Conservation (phyloP, 2,888 invertebrate genomes). For the Xestia c-nigrum region DNA sequence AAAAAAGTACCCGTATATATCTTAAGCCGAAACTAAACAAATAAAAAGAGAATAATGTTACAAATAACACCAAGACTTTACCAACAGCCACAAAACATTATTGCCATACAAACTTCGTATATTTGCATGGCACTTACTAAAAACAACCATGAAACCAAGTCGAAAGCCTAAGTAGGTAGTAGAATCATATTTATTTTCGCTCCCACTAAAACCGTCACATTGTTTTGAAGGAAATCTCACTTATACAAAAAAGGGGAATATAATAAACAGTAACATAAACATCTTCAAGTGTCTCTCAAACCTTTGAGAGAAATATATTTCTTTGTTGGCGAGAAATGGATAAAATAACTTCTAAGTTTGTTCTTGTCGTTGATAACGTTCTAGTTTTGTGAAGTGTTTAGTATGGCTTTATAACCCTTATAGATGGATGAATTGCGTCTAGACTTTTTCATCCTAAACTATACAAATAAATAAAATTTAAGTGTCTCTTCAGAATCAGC, state of each 20-base stretch:
- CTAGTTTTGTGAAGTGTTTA: slow-evolving; percentile 43
- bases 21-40: slow-evolving; percentile 14
- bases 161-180: slow-evolving; percentile 26
- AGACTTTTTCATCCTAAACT: neutral
- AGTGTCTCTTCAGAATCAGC: no score
- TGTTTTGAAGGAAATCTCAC: slow-evolving; percentile 60
- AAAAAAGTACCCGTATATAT: neutral
- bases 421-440: neutral
- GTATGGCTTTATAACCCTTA: slow-evolving; percentile 36
- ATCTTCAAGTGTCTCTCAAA: slow-evolving; percentile 63
- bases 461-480: no score
- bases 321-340: slow-evolving; percentile 57
- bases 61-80: slow-evolving; percentile 34
- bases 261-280: slow-evolving; percentile 66
- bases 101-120: slow-evolving; percentile 35
- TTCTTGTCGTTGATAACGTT: slow-evolving; percentile 39
- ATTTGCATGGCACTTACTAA: slow-evolving; percentile 57
- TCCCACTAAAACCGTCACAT: slow-evolving; percentile 52
- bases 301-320: slow-evolving; percentile 54
- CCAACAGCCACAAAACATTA: slow-evolving; percentile 43
- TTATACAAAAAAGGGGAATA: slow-evolving; percentile 58
- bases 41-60: slow-evolving; percentile 21
- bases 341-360: slow-evolving; percentile 56
- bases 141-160: slow-evolving; percentile 38
- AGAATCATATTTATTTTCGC: slow-evolving; percentile 56